Evolutionary conservation across 2,888 invertebrate genomes (phyloP).

Genomic region (Kryphioiulus occultus): DNA sequence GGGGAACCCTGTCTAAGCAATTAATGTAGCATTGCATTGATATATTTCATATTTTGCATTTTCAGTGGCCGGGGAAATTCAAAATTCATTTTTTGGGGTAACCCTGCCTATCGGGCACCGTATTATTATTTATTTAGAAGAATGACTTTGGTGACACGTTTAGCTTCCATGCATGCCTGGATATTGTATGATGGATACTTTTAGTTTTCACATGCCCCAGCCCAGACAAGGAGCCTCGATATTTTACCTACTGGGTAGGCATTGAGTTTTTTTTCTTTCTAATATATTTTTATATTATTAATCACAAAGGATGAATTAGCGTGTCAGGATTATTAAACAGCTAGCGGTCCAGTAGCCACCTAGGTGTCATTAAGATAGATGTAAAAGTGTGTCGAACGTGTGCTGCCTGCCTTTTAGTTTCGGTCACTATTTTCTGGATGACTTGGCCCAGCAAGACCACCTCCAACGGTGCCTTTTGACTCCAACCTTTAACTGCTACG

Average conservation of each 20-base stretch:
- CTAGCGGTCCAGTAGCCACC: background rate
- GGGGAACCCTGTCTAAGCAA: no score
- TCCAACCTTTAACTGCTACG: background rate
- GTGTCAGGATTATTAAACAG: conserved; percentile 25
- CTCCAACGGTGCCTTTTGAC: conserved; percentile 43
- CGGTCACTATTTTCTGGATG: conserved; percentile 42
- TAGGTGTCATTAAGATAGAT: conserved; percentile 35
- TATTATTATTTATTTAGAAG: background rate
- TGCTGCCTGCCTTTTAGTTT: conserved; percentile 33
- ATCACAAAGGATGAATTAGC: conserved; percentile 18
- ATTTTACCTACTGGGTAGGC: background rate
- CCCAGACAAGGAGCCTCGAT: background rate
- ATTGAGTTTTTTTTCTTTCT: background rate
- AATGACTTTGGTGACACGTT: background rate
- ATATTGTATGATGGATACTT: conserved; percentile 22
- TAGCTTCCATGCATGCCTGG: background rate
- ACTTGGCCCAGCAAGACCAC: conserved; percentile 41
- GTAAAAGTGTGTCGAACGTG: conserved; percentile 19
- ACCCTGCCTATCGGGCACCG: background rate
- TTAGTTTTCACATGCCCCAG: background rate
- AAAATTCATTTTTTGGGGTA: no score
- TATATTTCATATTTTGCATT: no score
- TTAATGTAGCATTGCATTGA: no score
- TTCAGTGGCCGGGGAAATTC: no score
- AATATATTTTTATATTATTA: conserved; percentile 17